Conservation (phyloP, 2,888 invertebrate genomes). For the Pachliopta kotzebuea region DNA sequence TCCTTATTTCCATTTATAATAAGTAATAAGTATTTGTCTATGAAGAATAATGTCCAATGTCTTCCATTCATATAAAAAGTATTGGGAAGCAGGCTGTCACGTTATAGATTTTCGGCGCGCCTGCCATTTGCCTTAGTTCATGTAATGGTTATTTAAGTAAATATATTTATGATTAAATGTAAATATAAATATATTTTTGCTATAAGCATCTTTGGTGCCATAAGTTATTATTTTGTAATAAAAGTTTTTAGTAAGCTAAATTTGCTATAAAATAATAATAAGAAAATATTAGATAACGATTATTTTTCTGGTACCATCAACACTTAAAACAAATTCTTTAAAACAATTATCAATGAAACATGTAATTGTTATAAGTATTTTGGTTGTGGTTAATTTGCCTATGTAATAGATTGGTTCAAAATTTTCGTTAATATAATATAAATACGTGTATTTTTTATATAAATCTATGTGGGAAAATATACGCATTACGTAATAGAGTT, state of each 20-base stretch:
- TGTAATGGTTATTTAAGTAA: slow-evolving; percentile 41
- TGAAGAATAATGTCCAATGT: slow-evolving; percentile 46
- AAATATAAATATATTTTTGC: slow-evolving; percentile 58
- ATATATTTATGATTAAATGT: slow-evolving; percentile 48
- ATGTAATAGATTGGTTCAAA: slow-evolving; percentile 26
- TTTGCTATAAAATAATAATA: slow-evolving; percentile 30
- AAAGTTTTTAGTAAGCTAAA: slow-evolving; percentile 55
- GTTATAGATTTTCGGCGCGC: slow-evolving; percentile 12
- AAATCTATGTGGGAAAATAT: slow-evolving; percentile 78
- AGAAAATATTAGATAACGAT: slow-evolving; percentile 25
- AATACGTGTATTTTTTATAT: slow-evolving; percentile 54
- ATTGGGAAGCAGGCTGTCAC: slow-evolving; percentile 37
- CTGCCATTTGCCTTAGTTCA: slow-evolving; percentile 6
- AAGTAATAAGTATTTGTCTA: slow-evolving; percentile 23
- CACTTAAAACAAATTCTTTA: slow-evolving; percentile 28
- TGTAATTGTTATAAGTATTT: slow-evolving; percentile 31
- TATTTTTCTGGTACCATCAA: slow-evolving; percentile 29
- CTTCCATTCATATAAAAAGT: slow-evolving; percentile 53
- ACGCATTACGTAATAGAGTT: slow-evolving; percentile 77
- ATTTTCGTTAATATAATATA: slow-evolving; percentile 33
- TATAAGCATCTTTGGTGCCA: slow-evolving; percentile 78
- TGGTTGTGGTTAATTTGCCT: slow-evolving; percentile 36
- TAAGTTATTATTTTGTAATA: slow-evolving; percentile 64
- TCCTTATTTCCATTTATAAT: slow-evolving; percentile 34
- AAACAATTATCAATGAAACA: slow-evolving; percentile 20